Percentiles rank a stretch among this genome's conserved stretches.
Conservation (phyloP, 2,113 vertebrate genomes). For the Channa argus region DNA sequence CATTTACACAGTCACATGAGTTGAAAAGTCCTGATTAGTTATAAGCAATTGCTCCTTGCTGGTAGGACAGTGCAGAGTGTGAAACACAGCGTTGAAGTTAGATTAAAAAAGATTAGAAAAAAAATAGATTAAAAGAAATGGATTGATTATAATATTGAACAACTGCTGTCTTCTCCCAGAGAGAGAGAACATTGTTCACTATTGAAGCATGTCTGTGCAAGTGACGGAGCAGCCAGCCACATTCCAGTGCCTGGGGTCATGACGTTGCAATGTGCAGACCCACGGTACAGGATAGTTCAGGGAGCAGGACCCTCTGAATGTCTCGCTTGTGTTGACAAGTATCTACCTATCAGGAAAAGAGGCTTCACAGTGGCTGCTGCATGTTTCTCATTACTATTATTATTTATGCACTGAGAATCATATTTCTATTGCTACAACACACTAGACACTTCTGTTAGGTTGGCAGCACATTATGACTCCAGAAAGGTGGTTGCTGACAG, state of each 20-base stretch:
- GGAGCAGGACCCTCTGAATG: constrained; percentile 9
- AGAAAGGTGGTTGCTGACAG: not conserved
- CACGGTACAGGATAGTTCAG: constrained; percentile 27
- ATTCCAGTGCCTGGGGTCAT: constrained; percentile 76
- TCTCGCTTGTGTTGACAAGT: constrained; percentile 30
- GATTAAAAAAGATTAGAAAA: no score
- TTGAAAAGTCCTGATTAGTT: not conserved
- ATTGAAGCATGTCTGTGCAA: constrained; percentile 81
- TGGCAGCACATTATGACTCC: no score
- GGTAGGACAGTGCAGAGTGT: not conserved
- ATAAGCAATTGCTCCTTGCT: not conserved
- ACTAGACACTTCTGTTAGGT: no score
- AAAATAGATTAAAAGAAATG: not conserved
- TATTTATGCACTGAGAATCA: no score
- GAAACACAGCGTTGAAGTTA: not conserved
- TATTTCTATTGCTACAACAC: no score
- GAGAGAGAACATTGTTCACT: constrained; percentile 42
- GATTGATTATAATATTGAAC: not conserved
- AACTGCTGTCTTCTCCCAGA: constrained; percentile 15
- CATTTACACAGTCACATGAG: not conserved
- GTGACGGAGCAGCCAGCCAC: constrained; percentile 68
- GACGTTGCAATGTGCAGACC: constrained; percentile 55
- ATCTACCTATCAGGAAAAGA: not conserved
- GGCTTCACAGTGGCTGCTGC: not conserved
- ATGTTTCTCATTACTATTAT: not conserved